Evolutionary conservation across 2,888 invertebrate genomes (phyloP), one percentile per base, ranked within the genome.

Genomic region (Meghimatium bilineatum): DNA sequence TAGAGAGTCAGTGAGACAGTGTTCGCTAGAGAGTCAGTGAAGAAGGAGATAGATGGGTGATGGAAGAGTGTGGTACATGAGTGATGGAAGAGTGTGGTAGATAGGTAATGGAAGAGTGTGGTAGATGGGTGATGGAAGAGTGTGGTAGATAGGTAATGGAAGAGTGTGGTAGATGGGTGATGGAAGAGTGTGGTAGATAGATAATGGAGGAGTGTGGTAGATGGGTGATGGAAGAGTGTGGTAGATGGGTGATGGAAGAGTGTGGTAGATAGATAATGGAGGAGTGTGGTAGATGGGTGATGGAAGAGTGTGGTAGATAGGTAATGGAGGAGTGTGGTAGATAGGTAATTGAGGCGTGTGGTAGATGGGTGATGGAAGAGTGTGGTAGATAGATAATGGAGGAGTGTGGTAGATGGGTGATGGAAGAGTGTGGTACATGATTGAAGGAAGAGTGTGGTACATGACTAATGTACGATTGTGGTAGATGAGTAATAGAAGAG

Each of bases 41-140:
- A 38, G 36, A 34, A 32, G 34, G 71, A 71, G 67, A 60, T 14
- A 49, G 72, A 52, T n/a, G 26, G 63, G n/a, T n/a, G n/a, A n/a
- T n/a, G n/a, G 26, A 26, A n/a, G n/a, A 63, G 63, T 20, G n/a
- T 8, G n/a, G 26, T 17, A 66, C 3, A 44, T 12, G 32, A 66
- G 32, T 10, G 14, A n/a, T 74, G 56, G n/a, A 44, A 8, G 34
- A 74, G 38, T 52, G 52, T 52, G 38, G 63, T 5, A 69, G 36
- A 74, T 60, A 81, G 63, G n/a, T n/a, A n/a, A 81, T 34, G 36
- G 56, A 32, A 32, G 71, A 71, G 67, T n/a, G 36, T 14, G 52
- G 72, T 36, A 63, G 66, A 56, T 29, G 26, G 29, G n/a, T n/a
- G n/a, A n/a, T n/a, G n/a, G 26, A 29, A 32, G 32, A 66, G 66